These are phyloP conservation scores for Iselma pallidipennis DNA, from an alignment of 2,888 invertebrate genomes.

Conservation along the genomic window DNA sequence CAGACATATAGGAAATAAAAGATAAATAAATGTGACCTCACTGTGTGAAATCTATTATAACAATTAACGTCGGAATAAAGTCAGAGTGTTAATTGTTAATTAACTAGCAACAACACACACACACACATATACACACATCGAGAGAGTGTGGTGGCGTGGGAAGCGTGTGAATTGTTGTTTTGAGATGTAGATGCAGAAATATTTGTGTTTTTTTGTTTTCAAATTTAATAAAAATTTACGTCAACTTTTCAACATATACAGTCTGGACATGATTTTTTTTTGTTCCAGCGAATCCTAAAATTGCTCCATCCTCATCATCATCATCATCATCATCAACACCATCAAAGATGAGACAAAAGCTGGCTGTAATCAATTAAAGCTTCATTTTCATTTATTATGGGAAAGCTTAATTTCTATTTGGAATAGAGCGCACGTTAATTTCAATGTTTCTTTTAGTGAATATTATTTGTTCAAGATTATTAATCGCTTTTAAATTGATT, in stretches of 20 bases:
- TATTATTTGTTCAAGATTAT: conserved; percentile 47
- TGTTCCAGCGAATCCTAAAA: no score
- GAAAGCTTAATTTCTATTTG: not conserved
- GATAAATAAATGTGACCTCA: conserved; percentile 44
- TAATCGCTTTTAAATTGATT: conserved; percentile 55
- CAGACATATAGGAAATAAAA: conserved; percentile 19
- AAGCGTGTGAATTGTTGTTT: conserved; percentile 42
- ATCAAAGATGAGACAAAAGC: not conserved
- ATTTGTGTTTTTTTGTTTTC: not conserved
- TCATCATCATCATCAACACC: no score
- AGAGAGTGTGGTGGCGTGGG: conserved; percentile 37
- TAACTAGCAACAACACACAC: conserved; percentile 41
- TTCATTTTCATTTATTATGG: conserved; percentile 27
- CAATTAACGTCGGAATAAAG: conserved; percentile 45
- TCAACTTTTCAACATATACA: conserved; percentile 31
- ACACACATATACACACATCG: not conserved
- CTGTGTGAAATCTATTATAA: conserved; percentile 45
- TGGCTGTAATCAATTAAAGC: conserved; percentile 20
- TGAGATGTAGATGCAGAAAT: not conserved
- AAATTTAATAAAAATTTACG: conserved; percentile 1
- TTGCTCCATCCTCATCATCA: no score
- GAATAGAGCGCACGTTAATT: conserved; percentile 24
- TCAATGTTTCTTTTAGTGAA: conserved; percentile 36
- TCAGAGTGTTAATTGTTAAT: conserved; percentile 49
- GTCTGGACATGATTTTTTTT: no score